These are phyloP conservation scores for Platycercus adscitus DNA, from an alignment of 2,113 vertebrate genomes.

Conservation along the genomic window DNA sequence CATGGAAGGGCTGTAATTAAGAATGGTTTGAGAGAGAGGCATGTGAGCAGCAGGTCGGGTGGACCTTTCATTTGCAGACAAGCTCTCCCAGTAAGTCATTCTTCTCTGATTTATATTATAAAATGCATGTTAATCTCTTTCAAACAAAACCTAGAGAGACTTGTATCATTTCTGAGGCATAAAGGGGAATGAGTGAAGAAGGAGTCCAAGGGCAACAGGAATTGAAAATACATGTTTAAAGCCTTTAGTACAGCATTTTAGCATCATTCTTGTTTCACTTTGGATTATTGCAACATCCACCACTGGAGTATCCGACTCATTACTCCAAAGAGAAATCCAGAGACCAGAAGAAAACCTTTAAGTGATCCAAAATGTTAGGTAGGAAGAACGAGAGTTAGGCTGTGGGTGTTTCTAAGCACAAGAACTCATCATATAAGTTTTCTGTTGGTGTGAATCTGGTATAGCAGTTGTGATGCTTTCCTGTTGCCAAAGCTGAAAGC, in stretches of 20 bases:
- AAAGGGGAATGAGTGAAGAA: background rate
- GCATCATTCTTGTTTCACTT: background rate
- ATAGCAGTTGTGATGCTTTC: background rate
- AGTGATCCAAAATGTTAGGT: background rate
- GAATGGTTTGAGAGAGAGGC: background rate
- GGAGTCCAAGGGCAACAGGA: background rate
- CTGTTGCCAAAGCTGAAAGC: background rate
- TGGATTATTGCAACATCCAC: background rate
- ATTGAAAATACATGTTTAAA: background rate
- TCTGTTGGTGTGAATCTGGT: background rate
- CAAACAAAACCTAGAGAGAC: background rate
- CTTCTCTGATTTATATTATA: background rate
- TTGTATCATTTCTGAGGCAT: background rate
- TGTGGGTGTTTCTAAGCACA: background rate
- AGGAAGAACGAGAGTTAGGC: background rate
- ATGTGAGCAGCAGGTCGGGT: background rate
- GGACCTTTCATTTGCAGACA: conserved; percentile 33
- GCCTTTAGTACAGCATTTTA: background rate
- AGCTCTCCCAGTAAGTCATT: background rate
- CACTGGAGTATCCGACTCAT: background rate
- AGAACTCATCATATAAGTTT: background rate
- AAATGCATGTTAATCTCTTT: background rate
- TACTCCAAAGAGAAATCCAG: background rate
- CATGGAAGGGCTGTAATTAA: background rate
- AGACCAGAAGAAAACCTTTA: background rate